A percentile compares a stretch with the other conserved stretches of the same genome.
Evolutionary conservation across 1,140 invertebrate genomes (phyloP).

Genomic region (Drosophila malerkotliana): DNA sequence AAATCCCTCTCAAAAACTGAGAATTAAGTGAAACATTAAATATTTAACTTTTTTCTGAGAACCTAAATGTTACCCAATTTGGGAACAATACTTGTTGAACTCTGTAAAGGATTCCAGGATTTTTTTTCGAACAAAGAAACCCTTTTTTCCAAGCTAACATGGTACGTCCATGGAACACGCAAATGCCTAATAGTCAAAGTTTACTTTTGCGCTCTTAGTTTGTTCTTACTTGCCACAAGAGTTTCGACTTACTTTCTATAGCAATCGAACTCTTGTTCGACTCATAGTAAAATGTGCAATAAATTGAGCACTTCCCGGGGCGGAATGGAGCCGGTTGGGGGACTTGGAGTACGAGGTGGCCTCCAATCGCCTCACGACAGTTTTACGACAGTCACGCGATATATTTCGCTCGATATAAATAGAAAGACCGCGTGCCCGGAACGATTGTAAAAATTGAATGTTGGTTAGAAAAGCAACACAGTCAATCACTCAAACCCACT

Average conservation of each 20-base stretch:
- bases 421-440: slow-evolving; percentile 56
- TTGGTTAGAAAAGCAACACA: slow-evolving; percentile 80
- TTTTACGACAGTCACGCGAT: slow-evolving; percentile 66
- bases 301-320: slow-evolving; percentile 60
- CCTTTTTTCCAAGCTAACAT: neutral
- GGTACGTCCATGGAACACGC: slow-evolving; percentile 43
- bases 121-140: neutral
- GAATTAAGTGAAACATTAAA: slow-evolving; percentile 58
- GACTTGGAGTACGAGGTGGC: slow-evolving; percentile 8
- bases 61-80: neutral
- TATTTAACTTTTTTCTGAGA: slow-evolving; percentile 34
- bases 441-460: slow-evolving; percentile 75
- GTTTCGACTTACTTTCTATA: slow-evolving; percentile 56
- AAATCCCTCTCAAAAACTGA: slow-evolving; percentile 17
- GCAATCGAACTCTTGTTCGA: slow-evolving; percentile 70
- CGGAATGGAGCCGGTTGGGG: neutral
- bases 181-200: slow-evolving; percentile 51
- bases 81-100: slow-evolving; percentile 17
- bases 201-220: slow-evolving; percentile 37
- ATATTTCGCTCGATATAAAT: slow-evolving; percentile 62
- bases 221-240: slow-evolving; percentile 43
- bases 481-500: slow-evolving; percentile 68
- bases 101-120: neutral
- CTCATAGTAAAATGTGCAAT: slow-evolving; percentile 69
- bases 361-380: slow-evolving; percentile 6